A percentile compares a stretch with the other conserved stretches of the same genome.
These are phyloP conservation scores for Rotaria macrura DNA, from an alignment of 2,888 invertebrate genomes.

Conservation along the genomic window DNA sequence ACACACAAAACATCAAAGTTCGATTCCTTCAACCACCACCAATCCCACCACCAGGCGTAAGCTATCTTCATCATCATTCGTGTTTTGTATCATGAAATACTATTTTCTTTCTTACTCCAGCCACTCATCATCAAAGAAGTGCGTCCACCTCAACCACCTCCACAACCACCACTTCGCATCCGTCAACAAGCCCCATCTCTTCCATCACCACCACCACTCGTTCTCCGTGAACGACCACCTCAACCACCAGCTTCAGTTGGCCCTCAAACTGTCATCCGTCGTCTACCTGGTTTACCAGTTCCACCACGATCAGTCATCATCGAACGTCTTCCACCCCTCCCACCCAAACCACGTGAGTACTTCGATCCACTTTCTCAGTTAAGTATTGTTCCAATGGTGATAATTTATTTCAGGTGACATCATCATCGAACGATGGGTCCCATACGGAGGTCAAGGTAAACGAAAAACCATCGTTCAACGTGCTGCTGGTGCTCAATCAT, in stretches of 20 bases:
- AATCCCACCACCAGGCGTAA: conserved; percentile 1
- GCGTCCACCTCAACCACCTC: conserved; percentile 5
- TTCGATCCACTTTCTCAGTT: background rate
- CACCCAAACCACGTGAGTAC: background rate
- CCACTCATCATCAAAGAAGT: conserved; percentile 21
- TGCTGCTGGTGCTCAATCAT: background rate
- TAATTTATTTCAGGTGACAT: background rate
- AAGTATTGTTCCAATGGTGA: background rate
- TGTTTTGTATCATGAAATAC: background rate
- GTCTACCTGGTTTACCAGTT: background rate
- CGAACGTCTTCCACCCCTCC: background rate
- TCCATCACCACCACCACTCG: background rate
- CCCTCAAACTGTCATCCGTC: background rate
- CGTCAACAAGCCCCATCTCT: conserved; percentile 6
- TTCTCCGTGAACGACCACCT: conserved; percentile 20
- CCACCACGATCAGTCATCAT: conserved; percentile 15
- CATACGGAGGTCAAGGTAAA: conserved; percentile 2
- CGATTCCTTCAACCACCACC: conserved; percentile 19
- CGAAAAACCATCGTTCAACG: background rate
- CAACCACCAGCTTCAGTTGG: background rate
- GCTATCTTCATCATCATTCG: background rate
- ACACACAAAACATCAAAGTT: background rate
- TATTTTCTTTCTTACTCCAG: background rate
- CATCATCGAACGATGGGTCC: background rate
- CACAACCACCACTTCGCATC: background rate